These are phyloP conservation scores for Malachius bipustulatus DNA, from an alignment of 2,888 invertebrate species.

Conservation along the genomic window DNA sequence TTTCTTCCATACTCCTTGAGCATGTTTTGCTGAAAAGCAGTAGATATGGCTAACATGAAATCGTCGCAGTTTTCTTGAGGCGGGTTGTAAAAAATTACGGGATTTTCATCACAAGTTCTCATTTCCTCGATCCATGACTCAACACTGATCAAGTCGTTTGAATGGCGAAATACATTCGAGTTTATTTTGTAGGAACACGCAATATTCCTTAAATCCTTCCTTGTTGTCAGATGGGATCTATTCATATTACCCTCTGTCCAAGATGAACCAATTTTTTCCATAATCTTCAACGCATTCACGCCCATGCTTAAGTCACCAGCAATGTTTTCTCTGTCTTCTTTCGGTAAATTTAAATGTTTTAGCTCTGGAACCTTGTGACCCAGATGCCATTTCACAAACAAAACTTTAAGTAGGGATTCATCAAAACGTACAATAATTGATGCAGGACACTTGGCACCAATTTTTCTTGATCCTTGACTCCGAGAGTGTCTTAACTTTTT, in stretches of 20 bases:
- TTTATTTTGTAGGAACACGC: constrained; percentile 3
- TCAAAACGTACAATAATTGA: not conserved
- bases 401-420: constrained; percentile 2
- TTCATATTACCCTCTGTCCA: constrained; percentile 2
- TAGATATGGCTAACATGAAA: constrained; percentile 1
- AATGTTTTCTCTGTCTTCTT: constrained; percentile 3
- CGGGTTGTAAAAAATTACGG: not conserved
- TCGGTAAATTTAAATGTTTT: not conserved
- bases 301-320: constrained; percentile 1
- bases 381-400: constrained; percentile 1
- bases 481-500: not conserved
- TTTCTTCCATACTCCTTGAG: not conserved
- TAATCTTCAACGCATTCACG: not conserved
- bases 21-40: constrained; percentile 2
- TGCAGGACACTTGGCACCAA: constrained; percentile 2
- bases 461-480: constrained; percentile 1
- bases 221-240: constrained; percentile 3
- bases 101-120: constrained; percentile 1
- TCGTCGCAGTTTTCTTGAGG: constrained; percentile 3
- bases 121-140: constrained; percentile 2
- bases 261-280: constrained; percentile 3
- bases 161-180: constrained; percentile 1
- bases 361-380: constrained; percentile 3
- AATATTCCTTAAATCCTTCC: constrained; percentile 1
- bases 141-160: constrained; percentile 2